Conservation (phyloP, 2,888 invertebrate genomes). For the Sacculina carcini region DNA sequence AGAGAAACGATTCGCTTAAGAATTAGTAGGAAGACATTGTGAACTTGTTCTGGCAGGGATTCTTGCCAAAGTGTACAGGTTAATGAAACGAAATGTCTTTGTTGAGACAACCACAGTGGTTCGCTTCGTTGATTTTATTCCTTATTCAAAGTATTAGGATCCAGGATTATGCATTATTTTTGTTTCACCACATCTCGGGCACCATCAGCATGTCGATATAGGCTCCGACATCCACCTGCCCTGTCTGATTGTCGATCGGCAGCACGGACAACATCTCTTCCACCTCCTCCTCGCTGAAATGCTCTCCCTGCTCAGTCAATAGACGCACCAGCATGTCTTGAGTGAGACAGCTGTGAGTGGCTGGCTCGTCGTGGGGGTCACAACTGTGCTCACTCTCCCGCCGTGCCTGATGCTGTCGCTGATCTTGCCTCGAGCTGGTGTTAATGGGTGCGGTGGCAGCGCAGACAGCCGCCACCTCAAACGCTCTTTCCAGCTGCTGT, state of each 20-base stretch:
- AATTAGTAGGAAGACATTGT: no score
- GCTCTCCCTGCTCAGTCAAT: background rate
- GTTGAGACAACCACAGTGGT: no score
- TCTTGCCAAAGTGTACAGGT: no score
- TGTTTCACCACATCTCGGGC: background rate
- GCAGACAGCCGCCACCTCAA: background rate
- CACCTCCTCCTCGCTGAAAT: slow-evolving; percentile 1
- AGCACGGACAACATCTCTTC: background rate
- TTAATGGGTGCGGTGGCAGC: no score
- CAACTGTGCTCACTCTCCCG: background rate
- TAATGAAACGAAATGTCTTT: no score
- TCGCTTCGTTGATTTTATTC: no score
- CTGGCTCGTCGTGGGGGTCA: no score
- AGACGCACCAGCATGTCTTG: background rate
- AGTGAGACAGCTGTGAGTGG: background rate
- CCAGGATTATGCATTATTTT: no score
- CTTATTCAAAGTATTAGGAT: no score
- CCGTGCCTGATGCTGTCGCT: background rate
- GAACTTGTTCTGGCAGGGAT: no score
- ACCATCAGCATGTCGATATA: background rate
- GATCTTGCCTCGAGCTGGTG: no score
- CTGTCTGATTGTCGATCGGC: background rate
- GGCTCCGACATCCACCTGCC: background rate
- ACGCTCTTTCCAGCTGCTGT: background rate
- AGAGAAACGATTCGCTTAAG: no score